phyloP scores from a whole-genome alignment of 2,888 invertebrate species.

The Leistus spinibarbis region DNA sequence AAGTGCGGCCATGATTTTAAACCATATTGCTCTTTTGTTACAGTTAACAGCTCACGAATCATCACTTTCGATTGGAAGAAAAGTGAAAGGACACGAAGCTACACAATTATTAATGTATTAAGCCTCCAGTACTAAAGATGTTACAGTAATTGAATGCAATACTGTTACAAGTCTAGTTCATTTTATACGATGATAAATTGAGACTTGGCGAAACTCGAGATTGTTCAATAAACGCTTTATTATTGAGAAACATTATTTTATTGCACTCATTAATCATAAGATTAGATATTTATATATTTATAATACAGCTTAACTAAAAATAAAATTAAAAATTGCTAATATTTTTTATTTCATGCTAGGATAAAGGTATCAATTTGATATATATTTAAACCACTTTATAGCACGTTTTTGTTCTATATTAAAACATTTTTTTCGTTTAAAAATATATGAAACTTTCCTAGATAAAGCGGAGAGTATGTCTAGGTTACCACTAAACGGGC shows the following conservation, averaged over 20 bases:
- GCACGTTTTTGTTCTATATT: too few species aligned
- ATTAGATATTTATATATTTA: background rate
- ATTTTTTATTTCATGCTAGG: too few species aligned
- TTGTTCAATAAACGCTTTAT: background rate
- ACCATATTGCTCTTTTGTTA: constrained; percentile 6
- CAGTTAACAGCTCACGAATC: constrained; percentile 19
- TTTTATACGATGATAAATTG: background rate
- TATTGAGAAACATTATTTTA: background rate
- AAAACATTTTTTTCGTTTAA: too few species aligned
- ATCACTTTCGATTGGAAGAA: constrained; percentile 16
- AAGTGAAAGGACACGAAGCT: constrained; percentile 25
- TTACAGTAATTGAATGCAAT: constrained; percentile 6
- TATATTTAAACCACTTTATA: too few species aligned
- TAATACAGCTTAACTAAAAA: background rate
- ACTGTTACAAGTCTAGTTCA: background rate
- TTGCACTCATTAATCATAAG: background rate
- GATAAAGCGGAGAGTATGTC: too few species aligned
- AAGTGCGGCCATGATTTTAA: background rate
- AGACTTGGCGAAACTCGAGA: background rate
- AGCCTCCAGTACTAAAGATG: constrained; percentile 9
- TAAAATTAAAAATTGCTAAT: background rate
- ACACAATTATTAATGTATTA: constrained; percentile 16
- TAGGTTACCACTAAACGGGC: too few species aligned
- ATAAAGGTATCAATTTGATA: too few species aligned
- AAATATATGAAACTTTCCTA: too few species aligned